These are phyloP conservation scores for Limnephilus auricula DNA, from an alignment of 2,888 invertebrate genomes.

Conservation along the genomic window DNA sequence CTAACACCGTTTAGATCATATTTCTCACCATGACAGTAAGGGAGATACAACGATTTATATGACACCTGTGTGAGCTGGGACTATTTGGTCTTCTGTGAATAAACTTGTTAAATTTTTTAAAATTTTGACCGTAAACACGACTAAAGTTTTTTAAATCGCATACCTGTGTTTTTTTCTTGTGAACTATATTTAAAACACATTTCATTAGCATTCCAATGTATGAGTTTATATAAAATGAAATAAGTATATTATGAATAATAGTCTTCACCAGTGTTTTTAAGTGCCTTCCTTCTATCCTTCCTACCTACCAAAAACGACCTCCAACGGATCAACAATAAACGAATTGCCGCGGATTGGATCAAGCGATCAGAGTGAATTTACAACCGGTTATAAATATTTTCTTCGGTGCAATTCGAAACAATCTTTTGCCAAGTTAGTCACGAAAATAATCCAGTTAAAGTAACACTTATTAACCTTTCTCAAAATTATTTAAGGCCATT, in stretches of 20 bases:
- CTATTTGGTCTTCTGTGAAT: no score
- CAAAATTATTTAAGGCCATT: background rate
- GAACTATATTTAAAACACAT: no score
- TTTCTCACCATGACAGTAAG: no score
- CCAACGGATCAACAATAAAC: background rate
- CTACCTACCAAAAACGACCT: no score
- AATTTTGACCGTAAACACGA: no score
- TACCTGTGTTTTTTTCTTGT: no score
- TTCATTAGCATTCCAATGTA: background rate
- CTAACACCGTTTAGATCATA: no score
- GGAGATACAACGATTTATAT: no score
- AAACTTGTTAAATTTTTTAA: no score
- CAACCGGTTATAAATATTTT: background rate
- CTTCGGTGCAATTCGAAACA: background rate
- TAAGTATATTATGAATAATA: background rate
- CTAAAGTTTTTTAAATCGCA: no score
- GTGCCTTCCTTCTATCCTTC: no score
- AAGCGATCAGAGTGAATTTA: background rate
- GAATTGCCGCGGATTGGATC: background rate
- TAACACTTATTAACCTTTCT: background rate
- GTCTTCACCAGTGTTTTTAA: background rate
- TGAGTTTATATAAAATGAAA: background rate
- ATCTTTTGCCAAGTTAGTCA: background rate
- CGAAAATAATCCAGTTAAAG: background rate
- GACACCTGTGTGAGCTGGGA: no score